These are phyloP conservation scores for Arbacia lixula DNA, from an alignment of 53 echinoderm and acorn worm species.

Conservation along the genomic window DNA sequence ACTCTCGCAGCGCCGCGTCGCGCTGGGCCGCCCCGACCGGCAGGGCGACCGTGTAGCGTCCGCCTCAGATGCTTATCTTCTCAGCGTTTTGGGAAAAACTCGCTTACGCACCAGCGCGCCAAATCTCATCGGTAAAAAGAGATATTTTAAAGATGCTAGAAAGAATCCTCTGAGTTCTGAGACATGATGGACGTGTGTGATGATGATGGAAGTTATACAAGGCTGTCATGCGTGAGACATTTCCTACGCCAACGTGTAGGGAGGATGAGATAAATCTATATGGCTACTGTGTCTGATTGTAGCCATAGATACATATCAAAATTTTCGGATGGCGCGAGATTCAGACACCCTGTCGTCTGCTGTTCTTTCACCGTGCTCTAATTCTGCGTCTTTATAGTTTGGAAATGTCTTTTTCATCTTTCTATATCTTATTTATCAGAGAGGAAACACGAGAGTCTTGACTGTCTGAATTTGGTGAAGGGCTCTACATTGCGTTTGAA, in stretches of 20 bases:
- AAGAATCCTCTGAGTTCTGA: not conserved
- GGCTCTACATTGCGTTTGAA: no score
- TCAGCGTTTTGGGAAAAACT: no score
- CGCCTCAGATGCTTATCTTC: no score
- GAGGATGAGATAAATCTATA: not conserved
- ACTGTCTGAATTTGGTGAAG: not conserved
- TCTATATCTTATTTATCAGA: not conserved
- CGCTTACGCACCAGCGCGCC: no score
- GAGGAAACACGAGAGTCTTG: not conserved
- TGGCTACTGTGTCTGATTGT: not conserved
- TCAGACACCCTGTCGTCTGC: slow-evolving; percentile 8
- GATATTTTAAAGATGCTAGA: slow-evolving; percentile 4
- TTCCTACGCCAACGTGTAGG: not conserved
- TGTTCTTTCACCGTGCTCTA: no score
- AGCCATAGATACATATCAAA: slow-evolving; percentile 34
- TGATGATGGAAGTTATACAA: not conserved
- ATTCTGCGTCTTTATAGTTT: no score
- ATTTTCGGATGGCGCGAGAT: slow-evolving; percentile 31
- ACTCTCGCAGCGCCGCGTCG: no score
- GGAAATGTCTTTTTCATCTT: no score
- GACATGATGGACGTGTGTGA: not conserved
- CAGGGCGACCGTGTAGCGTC: no score
- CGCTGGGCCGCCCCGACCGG: no score
- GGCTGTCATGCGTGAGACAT: slow-evolving; percentile 13
- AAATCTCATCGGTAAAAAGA: no score